Base-by-base conservation (phyloP, 2,797 vertebrate genomes). In the Vespertilio murinus region DNA sequence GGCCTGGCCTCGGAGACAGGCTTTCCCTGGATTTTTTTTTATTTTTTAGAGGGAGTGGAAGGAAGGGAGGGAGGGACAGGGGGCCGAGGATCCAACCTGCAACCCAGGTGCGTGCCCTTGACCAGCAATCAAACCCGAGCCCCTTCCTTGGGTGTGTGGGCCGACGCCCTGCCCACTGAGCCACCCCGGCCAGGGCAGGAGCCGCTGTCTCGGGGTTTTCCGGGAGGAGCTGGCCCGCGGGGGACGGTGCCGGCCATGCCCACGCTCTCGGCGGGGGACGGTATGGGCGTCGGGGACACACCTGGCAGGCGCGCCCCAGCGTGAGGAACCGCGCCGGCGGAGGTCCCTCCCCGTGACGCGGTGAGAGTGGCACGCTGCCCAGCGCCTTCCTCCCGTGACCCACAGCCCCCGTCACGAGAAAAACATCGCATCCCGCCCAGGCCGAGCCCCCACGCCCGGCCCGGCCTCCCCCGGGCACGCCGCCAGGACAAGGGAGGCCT, bases 301-400 rank as follows among this genome's bases (percentile, higher is more conserved):
- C 20, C 73, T 18, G 35, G 61, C 30, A 59, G 8, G 16, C 6
- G 1, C 1, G 8, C 18, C 18, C 73, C 10, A 0, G 23, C 59
- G 18, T 5, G 40, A 35, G 6, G n/a, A 16, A 8, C 45, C 61
- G 4, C 3, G 0, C 2, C 0, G 23, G 13, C 18, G 23, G 0
- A 2, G 0, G 30, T 8, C 3, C 73, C 9, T 45, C 42, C 8
- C 61, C 28, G 0, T 16, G 52, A 70, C 6, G 49, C 16, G 70
- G 33, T n/a, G 6, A 64, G 22, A 22, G 3, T 0, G 23, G 18
- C 49, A 13, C 30, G 7, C 13, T 1, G n/a, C 90, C 45, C 30
- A 4, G 59, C 1, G 14, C 70, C 82, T 65, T 35, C 83, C 28
- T 67, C 35, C 25, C n/a, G 28, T 40, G 69, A 65, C 49, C 45